phyloP scores from a whole-genome alignment of 2,888 invertebrate species.

The Clivina fossor region DNA sequence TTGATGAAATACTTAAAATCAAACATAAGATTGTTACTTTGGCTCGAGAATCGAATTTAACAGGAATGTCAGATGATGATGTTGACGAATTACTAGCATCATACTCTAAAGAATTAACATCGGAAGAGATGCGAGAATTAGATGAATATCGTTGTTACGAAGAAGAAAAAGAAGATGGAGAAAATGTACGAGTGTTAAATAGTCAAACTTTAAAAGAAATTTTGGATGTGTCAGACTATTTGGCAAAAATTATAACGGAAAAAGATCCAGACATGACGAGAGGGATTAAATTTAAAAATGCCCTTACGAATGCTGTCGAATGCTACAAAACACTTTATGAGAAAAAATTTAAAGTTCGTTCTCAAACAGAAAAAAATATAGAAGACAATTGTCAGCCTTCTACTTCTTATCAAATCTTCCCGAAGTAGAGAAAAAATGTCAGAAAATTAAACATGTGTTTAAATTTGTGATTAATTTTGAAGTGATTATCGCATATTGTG shows the following conservation, averaged over 20 bases:
- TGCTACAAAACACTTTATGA: conserved; percentile 28
- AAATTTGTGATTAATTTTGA: too few species aligned
- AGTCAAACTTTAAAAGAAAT: conserved; percentile 3
- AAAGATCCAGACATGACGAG: conserved; percentile 17
- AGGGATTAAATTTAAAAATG: neutral
- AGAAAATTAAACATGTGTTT: too few species aligned
- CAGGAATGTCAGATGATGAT: conserved; percentile 1
- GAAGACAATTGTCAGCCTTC: too few species aligned
- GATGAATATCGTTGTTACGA: neutral
- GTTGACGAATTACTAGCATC: neutral
- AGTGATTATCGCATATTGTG: too few species aligned
- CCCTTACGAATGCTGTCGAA: conserved; percentile 21
- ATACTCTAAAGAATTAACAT: neutral
- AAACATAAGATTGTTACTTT: neutral
- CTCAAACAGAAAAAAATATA: too few species aligned
- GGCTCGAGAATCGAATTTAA: neutral
- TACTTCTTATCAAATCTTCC: too few species aligned
- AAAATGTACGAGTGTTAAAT: neutral
- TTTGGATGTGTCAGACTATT: conserved; percentile 13
- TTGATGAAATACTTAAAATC: neutral
- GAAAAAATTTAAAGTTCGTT: too few species aligned
- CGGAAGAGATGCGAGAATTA: neutral
- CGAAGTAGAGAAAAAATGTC: too few species aligned
- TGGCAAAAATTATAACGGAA: conserved; percentile 21
- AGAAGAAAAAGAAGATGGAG: neutral